Evolutionary conservation across 2,888 invertebrate species (phyloP).

Genomic region (Nemapogon koenigi): DNA sequence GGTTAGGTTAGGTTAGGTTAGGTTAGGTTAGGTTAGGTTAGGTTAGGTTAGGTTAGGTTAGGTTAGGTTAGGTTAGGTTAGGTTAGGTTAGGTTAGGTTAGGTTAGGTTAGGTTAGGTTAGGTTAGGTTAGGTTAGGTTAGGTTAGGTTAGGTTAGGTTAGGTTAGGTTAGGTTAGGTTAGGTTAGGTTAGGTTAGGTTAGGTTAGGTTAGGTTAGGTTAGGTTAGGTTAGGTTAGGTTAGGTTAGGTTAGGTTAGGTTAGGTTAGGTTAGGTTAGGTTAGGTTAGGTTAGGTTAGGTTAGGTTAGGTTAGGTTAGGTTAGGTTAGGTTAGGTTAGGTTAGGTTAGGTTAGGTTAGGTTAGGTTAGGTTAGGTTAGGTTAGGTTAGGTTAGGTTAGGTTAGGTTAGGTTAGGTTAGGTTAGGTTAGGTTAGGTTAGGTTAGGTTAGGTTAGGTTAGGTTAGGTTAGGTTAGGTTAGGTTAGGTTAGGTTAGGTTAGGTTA

Average conservation of each 20-base stretch:
- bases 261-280: constrained; percentile 14
- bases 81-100: constrained; percentile 15
- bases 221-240: constrained; percentile 14
- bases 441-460: constrained; percentile 17
- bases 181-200: constrained; percentile 15
- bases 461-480: constrained; percentile 17
- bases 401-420: constrained; percentile 18
- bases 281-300: constrained; percentile 12
- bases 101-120: constrained; percentile 15
- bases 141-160: constrained; percentile 16
- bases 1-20: constrained; percentile 18
- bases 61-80: constrained; percentile 15
- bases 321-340: constrained; percentile 13
- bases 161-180: constrained; percentile 18
- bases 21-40: constrained; percentile 17
- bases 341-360: constrained; percentile 13
- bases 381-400: constrained; percentile 19
- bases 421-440: constrained; percentile 18
- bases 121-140: constrained; percentile 15
- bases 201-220: constrained; percentile 15
- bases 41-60: constrained; percentile 13
- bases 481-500: constrained; percentile 17
- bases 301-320: constrained; percentile 14
- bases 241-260: constrained; percentile 13
- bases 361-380: constrained; percentile 16